Evolutionary conservation across 1,140 invertebrate species (phyloP).

Genomic region (Micrasema minimum): DNA sequence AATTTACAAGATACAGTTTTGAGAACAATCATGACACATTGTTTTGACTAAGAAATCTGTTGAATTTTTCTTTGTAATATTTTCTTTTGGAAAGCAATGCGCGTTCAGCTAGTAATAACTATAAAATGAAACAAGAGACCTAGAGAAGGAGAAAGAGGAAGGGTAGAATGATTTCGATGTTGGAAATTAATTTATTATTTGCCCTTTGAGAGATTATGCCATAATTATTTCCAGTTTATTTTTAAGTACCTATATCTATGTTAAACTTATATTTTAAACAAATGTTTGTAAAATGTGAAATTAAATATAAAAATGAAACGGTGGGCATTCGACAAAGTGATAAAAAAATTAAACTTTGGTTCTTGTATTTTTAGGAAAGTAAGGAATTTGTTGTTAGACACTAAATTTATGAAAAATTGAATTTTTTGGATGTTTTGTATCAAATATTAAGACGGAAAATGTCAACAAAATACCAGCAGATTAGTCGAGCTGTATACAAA

Average conservation of each 20-base stretch:
- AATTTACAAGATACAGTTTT: constrained; percentile 10
- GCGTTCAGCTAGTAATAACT: constrained; percentile 54
- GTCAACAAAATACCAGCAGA: too few species aligned
- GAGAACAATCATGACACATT: constrained; percentile 11
- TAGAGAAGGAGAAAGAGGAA: not conserved
- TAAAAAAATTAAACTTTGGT: constrained; percentile 32
- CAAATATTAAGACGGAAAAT: not conserved
- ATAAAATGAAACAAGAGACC: constrained; percentile 33
- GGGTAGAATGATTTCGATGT: constrained; percentile 8
- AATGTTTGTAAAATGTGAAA: constrained; percentile 20
- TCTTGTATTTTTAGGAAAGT: constrained; percentile 22
- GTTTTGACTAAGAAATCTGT: constrained; percentile 22
- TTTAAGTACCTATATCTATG: constrained; percentile 19
- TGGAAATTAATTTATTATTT: constrained; percentile 40
- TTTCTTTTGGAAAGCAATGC: constrained; percentile 47
- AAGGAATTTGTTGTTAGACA: constrained; percentile 8
- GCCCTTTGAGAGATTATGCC: constrained; percentile 38
- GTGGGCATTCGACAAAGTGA: constrained; percentile 43
- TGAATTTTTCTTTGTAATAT: constrained; percentile 31
- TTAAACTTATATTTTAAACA: constrained; percentile 36
- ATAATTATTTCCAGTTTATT: constrained; percentile 37
- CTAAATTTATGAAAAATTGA: constrained; percentile 13
- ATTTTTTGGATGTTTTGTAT: constrained; percentile 10
- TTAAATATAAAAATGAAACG: constrained; percentile 37
- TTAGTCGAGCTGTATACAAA: too few species aligned